Evolutionary conservation across 2,888 invertebrate species (phyloP).

Genomic region (Drosophila setosimentum): DNA sequence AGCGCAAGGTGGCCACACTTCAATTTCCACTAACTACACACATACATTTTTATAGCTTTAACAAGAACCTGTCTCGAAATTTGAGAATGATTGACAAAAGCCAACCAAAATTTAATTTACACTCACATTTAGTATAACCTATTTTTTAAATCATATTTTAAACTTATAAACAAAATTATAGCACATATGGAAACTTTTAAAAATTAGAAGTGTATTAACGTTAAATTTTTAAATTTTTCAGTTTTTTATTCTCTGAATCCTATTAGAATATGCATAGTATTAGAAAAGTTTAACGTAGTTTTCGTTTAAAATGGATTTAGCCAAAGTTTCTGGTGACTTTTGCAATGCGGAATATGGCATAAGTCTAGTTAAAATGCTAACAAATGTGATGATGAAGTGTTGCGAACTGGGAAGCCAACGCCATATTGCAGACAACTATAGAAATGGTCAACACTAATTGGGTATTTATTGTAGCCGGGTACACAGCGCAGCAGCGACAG

Average conservation of each 20-base stretch:
- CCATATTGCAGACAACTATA: slow-evolving; percentile 64
- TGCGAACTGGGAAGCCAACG: not conserved
- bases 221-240: not conserved
- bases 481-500: slow-evolving; percentile 8
- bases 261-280: not conserved
- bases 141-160: too few relatives aligned
- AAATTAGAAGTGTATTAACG: not conserved
- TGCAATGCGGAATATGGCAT: slow-evolving; percentile 3
- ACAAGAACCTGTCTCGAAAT: slow-evolving; percentile 1
- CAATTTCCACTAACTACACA: slow-evolving; percentile 25
- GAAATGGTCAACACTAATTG: slow-evolving; percentile 76
- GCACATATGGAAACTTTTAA: not conserved
- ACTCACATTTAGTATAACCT: too few relatives aligned
- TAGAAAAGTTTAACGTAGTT: not conserved
- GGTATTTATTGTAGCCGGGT: slow-evolving; percentile 68
- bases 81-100: not conserved
- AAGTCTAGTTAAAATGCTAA: slow-evolving; percentile 16
- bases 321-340: not conserved
- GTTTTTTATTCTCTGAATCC: not conserved
- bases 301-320: not conserved
- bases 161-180: not conserved
- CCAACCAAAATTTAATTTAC: not conserved
- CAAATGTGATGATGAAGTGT: slow-evolving; percentile 26
- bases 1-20: slow-evolving; percentile 28
- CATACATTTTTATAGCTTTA: slow-evolving; percentile 24